Conservation (phyloP, 2,888 invertebrate species). For the Trissolcus brochymenae region DNA sequence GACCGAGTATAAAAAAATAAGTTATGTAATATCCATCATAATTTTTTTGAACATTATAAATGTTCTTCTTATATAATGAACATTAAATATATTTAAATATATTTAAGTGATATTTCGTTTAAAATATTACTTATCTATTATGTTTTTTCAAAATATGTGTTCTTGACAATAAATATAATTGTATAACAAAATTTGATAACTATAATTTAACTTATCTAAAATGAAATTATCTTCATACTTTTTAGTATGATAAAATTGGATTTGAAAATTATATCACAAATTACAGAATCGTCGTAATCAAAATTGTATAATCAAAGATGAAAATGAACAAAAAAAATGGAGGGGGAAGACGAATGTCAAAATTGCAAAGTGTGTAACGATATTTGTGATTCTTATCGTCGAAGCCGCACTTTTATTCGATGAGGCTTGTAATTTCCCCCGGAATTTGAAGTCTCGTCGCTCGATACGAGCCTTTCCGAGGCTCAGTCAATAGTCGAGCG, state of each 20-base stretch:
- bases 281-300: neutral
- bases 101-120: no score
- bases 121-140: no score
- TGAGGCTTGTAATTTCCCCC: conserved; percentile 56
- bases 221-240: neutral
- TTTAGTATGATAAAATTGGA: neutral
- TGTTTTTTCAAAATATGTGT: no score
- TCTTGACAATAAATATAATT: no score
- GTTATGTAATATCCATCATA: no score
- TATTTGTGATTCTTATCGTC: conserved; percentile 40
- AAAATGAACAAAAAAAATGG: neutral
- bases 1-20: no score
- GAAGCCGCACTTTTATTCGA: conserved; percentile 52
- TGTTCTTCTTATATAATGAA: no score
- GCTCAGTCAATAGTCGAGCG: conserved; percentile 58
- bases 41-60: no score
- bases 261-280: neutral
- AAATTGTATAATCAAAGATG: no score
- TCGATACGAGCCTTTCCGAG: conserved; percentile 56
- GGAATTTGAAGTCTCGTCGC: conserved; percentile 57
- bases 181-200: no score
- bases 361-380: conserved; percentile 14
- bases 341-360: neutral
- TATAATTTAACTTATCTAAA: neutral
- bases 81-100: no score